A percentile compares a stretch with the other conserved stretches of the same genome.
Conservation (phyloP, 2,888 invertebrate species). For the Atethmia centrago region DNA sequence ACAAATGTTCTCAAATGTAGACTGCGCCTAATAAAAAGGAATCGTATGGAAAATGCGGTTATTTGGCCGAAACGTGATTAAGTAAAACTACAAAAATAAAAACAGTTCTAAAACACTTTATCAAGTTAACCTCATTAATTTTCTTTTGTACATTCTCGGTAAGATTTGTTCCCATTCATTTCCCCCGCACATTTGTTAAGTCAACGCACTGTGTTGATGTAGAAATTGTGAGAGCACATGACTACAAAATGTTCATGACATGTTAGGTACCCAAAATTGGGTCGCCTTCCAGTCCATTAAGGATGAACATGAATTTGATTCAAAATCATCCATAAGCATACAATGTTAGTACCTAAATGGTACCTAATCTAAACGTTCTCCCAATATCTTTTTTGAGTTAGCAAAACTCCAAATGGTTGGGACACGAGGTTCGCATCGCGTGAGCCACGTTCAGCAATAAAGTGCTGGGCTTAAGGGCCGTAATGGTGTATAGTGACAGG, state of each 20-base stretch:
- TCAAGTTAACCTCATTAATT: conserved; percentile 49
- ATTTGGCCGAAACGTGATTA: conserved; percentile 52
- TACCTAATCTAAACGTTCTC: conserved; percentile 6
- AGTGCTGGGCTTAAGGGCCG: conserved; percentile 34
- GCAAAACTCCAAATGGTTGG: conserved; percentile 28
- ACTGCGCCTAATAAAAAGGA: conserved; percentile 22
- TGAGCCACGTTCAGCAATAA: conserved; percentile 46
- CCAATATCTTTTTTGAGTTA: conserved; percentile 1
- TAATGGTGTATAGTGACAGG: conserved; percentile 48
- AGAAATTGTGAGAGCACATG: not conserved
- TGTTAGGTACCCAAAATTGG: too few species aligned
- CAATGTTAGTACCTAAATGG: too few species aligned
- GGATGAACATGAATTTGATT: not conserved
- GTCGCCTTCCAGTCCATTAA: not conserved
- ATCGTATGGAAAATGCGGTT: conserved; percentile 39
- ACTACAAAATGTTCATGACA: too few species aligned
- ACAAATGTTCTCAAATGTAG: conserved; percentile 9
- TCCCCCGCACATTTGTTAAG: not conserved
- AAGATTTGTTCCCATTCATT: conserved; percentile 37
- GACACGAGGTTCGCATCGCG: conserved; percentile 38
- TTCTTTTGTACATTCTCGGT: conserved; percentile 30
- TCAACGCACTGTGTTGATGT: not conserved
- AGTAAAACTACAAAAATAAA: conserved; percentile 47
- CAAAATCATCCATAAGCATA: not conserved
- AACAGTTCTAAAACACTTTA: conserved; percentile 40